These are phyloP conservation scores for Pseudomyrmex sp. DNA, from an alignment of 1,140 invertebrate species.

Conservation along the genomic window DNA sequence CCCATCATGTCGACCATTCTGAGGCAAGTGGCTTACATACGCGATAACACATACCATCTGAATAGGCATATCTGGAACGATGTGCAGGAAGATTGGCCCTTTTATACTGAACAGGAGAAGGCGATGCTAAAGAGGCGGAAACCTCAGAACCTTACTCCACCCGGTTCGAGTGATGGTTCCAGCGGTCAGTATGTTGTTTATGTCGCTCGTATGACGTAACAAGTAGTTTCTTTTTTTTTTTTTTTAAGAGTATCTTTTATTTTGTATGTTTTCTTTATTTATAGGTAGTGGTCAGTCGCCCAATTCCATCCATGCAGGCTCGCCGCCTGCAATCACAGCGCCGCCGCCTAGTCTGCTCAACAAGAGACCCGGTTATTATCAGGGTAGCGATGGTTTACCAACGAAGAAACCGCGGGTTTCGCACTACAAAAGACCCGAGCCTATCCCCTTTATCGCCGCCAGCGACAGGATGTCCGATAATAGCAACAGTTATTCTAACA, in stretches of 20 bases:
- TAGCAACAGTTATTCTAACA: slow-evolving; percentile 46
- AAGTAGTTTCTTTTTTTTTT: slow-evolving; percentile 1
- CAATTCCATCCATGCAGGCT: slow-evolving; percentile 89
- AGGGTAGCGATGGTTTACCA: slow-evolving; percentile 87
- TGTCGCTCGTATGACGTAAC: background rate
- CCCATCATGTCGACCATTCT: slow-evolving; percentile 90
- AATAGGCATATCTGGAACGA: slow-evolving; percentile 95
- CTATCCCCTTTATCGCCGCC: slow-evolving; percentile 69
- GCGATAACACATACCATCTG: slow-evolving; percentile 95
- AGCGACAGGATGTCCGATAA: slow-evolving; percentile 78
- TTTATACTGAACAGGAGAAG: slow-evolving; percentile 95
- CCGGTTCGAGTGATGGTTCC: slow-evolving; percentile 92
- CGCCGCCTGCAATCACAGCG: slow-evolving; percentile 85
- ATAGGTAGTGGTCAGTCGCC: slow-evolving; percentile 88
- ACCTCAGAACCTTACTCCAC: slow-evolving; percentile 94
- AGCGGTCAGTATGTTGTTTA: slow-evolving; percentile 81
- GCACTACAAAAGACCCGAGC: slow-evolving; percentile 88
- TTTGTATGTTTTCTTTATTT: background rate
- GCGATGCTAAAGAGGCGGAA: slow-evolving; percentile 94
- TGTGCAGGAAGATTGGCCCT: slow-evolving; percentile 97
- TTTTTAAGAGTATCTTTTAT: background rate
- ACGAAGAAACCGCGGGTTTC: slow-evolving; percentile 93
- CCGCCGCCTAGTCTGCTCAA: slow-evolving; percentile 77
- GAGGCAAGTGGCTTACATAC: slow-evolving; percentile 91
- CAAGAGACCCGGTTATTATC: slow-evolving; percentile 87